Evolutionary conservation across 92 coral and sea anemone genomes (phyloP).

Genomic region (Parazoanthus atlanticus): DNA sequence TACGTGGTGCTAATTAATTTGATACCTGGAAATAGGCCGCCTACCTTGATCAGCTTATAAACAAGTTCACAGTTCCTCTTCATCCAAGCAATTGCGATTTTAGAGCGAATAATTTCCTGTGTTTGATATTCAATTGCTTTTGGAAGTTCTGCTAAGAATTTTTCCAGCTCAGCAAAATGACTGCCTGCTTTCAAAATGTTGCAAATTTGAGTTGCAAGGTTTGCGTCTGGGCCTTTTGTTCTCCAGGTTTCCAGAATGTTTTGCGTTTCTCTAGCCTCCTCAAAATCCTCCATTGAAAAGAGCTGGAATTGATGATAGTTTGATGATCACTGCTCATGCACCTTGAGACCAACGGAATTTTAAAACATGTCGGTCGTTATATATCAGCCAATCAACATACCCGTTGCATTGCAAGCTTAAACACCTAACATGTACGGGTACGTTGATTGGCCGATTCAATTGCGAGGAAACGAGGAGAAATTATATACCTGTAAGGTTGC

Average conservation of each 20-base stretch:
- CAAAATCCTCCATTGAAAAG: slow-evolving; percentile 29
- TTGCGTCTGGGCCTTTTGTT: slow-evolving; percentile 25
- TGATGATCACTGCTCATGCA: neutral
- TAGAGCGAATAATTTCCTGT: slow-evolving; percentile 47
- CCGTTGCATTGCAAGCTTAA: too few relatives aligned
- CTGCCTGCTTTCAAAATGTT: slow-evolving; percentile 34
- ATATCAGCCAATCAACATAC: too few relatives aligned
- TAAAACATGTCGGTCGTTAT: too few relatives aligned
- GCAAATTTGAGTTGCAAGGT: slow-evolving; percentile 55
- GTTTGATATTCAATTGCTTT: slow-evolving; percentile 16
- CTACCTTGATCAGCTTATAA: slow-evolving; percentile 53
- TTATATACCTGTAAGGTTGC: too few relatives aligned
- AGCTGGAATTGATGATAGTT: slow-evolving; percentile 3
- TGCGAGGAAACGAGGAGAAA: too few relatives aligned
- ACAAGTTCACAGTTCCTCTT: slow-evolving; percentile 44
- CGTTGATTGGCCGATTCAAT: too few relatives aligned
- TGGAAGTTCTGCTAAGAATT: slow-evolving; percentile 51
- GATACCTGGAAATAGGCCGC: neutral
- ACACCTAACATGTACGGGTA: too few relatives aligned
- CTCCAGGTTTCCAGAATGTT: slow-evolving; percentile 19
- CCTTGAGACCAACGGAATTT: too few relatives aligned
- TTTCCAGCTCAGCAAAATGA: slow-evolving; percentile 31
- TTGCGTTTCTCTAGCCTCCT: neutral
- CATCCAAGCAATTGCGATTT: slow-evolving; percentile 41
- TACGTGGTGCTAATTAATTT: too few relatives aligned